Conservation (phyloP, 1,140 invertebrate genomes). For the Bombus pascuorum region DNA sequence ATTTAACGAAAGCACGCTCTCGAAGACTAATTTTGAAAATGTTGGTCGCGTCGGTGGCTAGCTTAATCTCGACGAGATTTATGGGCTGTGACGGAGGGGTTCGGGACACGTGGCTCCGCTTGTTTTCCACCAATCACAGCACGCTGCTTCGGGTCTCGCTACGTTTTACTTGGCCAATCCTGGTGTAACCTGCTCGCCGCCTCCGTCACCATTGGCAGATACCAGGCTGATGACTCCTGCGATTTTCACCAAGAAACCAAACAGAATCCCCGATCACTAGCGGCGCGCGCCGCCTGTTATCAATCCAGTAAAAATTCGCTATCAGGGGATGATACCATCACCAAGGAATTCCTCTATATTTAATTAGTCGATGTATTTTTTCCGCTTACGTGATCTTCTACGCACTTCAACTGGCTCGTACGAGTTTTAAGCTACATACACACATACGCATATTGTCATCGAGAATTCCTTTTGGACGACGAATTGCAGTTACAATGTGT, state of each 20-base stretch:
- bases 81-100: constrained; percentile 15
- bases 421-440: background rate
- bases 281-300: background rate
- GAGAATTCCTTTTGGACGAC: background rate
- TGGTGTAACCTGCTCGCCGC: constrained; percentile 19
- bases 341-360: background rate
- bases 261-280: background rate
- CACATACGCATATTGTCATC: background rate
- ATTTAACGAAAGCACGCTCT: background rate
- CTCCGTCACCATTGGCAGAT: constrained; percentile 56
- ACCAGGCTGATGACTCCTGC: constrained; percentile 44
- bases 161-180: constrained; percentile 19
- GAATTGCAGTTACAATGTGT: background rate
- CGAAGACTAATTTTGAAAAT: constrained; percentile 28
- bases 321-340: constrained; percentile 19
- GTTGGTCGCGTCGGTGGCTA: background rate
- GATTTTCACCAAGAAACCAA: background rate
- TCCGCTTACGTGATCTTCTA: background rate
- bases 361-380: background rate
- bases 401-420: background rate
- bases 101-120: constrained; percentile 22
- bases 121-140: constrained; percentile 41
- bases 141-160: background rate
- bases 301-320: background rate
- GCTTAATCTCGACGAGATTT: constrained; percentile 27